Evolutionary conservation across 1,140 invertebrate species (phyloP).

Genomic region (Dendroctonus ponderosae): DNA sequence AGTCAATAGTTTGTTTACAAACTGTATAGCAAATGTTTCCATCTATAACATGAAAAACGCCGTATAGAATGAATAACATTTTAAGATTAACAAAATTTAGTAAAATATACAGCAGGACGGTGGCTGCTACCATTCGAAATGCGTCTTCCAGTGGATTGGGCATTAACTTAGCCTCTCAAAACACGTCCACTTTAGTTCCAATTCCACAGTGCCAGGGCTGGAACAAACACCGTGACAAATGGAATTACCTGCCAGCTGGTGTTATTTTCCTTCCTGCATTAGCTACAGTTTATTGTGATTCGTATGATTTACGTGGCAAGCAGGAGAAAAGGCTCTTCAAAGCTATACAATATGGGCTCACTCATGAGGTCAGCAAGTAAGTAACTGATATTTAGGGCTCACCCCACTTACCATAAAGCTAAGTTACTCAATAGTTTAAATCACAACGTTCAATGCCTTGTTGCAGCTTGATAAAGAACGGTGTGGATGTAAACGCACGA

Average conservation of each 20-base stretch:
- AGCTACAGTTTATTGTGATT: conserved; percentile 14
- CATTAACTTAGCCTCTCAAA: too few relatives aligned
- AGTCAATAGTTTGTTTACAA: too few relatives aligned
- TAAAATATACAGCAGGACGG: too few relatives aligned
- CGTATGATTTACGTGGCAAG: conserved; percentile 7
- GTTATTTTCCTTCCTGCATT: conserved; percentile 10
- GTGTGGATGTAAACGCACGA: conserved; percentile 61
- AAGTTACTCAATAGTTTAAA: neutral
- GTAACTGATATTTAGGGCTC: conserved; percentile 12
- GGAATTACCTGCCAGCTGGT: neutral
- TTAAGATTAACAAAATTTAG: too few relatives aligned
- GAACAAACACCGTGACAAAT: neutral
- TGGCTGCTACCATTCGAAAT: too few relatives aligned
- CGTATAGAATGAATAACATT: too few relatives aligned
- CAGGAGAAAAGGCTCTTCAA: conserved; percentile 58
- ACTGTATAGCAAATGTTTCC: too few relatives aligned
- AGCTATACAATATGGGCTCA: conserved; percentile 63
- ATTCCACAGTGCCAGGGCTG: neutral
- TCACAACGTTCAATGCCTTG: neutral
- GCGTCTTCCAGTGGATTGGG: too few relatives aligned
- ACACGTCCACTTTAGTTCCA: too few relatives aligned
- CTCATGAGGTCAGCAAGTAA: conserved; percentile 61
- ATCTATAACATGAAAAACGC: too few relatives aligned
- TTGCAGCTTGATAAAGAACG: conserved; percentile 46
- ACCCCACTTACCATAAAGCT: neutral